Percentiles rank a stretch among this genome's conserved stretches.
Evolutionary conservation across 2,888 invertebrate genomes (phyloP).

Genomic region (Latrodectus elegans): DNA sequence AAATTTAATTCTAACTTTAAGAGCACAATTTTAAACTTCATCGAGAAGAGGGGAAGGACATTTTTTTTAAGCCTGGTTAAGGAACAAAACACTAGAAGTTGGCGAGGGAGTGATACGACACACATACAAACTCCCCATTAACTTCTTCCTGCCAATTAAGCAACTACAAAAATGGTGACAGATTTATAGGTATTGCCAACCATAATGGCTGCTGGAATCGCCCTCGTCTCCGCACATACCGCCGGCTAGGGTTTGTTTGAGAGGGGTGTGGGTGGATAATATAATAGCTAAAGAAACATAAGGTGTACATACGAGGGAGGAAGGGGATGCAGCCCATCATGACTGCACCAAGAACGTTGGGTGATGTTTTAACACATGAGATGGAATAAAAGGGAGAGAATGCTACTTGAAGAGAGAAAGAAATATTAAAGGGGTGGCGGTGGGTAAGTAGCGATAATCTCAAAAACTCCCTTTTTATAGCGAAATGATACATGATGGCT

Average conservation of each 20-base stretch:
- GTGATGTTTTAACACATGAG: constrained; percentile 46
- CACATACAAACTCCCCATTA: constrained; percentile 63
- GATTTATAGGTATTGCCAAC: constrained; percentile 69
- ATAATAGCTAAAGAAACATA: constrained; percentile 68
- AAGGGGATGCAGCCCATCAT: constrained; percentile 67
- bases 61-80: too few relatives aligned
- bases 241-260: not conserved
- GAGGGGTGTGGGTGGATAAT: constrained; percentile 43
- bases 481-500: constrained; percentile 67
- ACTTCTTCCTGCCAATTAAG: constrained; percentile 70
- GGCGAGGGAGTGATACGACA: constrained; percentile 19
- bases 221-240: constrained; percentile 26
- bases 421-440: constrained; percentile 58
- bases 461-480: constrained; percentile 68
- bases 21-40: not conserved
- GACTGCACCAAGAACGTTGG: constrained; percentile 66
- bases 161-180: constrained; percentile 70
- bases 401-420: constrained; percentile 54
- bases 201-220: constrained; percentile 65
- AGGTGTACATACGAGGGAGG: constrained; percentile 47
- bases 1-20: too few relatives aligned
- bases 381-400: constrained; percentile 51
- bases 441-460: constrained; percentile 64
- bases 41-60: not conserved
- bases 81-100: too few relatives aligned